A percentile compares a stretch with the other conserved stretches of the same genome.
These are phyloP conservation scores for Apocrypta bakeri DNA, from an alignment of 1,140 invertebrate species.

Conservation along the genomic window DNA sequence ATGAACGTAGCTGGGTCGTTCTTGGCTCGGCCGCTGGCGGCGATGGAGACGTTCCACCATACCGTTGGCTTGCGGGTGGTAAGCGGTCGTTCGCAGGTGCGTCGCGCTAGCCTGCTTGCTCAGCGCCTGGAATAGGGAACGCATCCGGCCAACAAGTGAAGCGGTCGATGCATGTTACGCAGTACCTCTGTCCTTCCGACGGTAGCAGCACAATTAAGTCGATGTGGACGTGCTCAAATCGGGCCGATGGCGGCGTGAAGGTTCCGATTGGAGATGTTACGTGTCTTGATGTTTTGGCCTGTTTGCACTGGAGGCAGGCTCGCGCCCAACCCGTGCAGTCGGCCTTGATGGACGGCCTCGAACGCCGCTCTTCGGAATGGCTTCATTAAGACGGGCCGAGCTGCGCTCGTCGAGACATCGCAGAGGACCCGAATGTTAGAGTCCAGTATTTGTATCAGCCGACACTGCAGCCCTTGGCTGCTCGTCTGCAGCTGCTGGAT, in stretches of 20 bases:
- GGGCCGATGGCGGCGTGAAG: background rate
- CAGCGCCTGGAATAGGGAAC: slow-evolving; percentile 52
- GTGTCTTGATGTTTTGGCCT: slow-evolving; percentile 40
- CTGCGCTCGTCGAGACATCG: slow-evolving; percentile 28
- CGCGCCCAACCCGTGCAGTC: slow-evolving; percentile 3
- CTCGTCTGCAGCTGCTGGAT: background rate
- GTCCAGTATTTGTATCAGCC: background rate
- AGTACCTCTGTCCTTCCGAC: slow-evolving; percentile 46
- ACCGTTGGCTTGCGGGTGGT: slow-evolving; percentile 61
- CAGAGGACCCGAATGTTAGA: slow-evolving; percentile 8
- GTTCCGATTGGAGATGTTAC: background rate
- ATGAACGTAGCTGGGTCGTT: background rate
- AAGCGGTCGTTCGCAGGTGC: slow-evolving; percentile 60
- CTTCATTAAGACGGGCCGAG: slow-evolving; percentile 45
- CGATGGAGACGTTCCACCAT: slow-evolving; percentile 57
- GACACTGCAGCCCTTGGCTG: background rate
- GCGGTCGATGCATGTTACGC: slow-evolving; percentile 59
- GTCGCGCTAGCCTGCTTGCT: slow-evolving; percentile 53
- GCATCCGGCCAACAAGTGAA: slow-evolving; percentile 63
- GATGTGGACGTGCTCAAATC: too few relatives aligned
- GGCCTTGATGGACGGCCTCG: slow-evolving; percentile 48
- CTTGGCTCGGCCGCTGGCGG: background rate
- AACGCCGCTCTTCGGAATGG: slow-evolving; percentile 53
- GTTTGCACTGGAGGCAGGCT: slow-evolving; percentile 26
- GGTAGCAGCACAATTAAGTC: slow-evolving; percentile 49